Base-by-base conservation (phyloP, 2,797 vertebrate genomes). In the Chelon auratus region DNA sequence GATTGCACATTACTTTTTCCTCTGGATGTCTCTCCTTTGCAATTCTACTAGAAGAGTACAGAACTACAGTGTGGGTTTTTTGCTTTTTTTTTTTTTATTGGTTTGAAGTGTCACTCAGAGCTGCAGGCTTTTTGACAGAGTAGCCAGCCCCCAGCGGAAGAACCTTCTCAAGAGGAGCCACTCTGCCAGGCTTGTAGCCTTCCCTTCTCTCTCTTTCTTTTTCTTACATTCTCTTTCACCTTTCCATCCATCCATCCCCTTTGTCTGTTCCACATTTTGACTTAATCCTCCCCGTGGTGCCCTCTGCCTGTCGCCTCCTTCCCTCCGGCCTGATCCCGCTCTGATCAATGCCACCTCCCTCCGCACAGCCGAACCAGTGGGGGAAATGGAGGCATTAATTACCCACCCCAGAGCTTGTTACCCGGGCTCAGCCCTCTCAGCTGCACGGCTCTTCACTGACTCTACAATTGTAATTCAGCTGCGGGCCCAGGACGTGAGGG, bases 321-420 rank as follows among this genome's bases (percentile, higher is more conserved):
- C 73, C 82, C 84, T 72, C 47, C 0, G 66, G 87, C 77, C 85
- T 75, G 59, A 75, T 88, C 83, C 64, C 3, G 10, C 83, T 83
- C 82, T 68, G 80, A 92, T 92, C 89, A 82, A 86, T 87, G 80
- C 86, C 71, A 51, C 62, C 60, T 63, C 66, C 77, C 56, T 66
- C 62, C 54, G 1, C 52, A 22, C 7, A 47, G 58, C 50, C 45
- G 20, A 72, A 76, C 45, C 67, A 63, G 40, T 3, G 37, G 77
- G 83, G 81, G 78, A 74, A 82, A 80, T 77, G 75, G 80, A 79
- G 76, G 87, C 90, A 85, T 92, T 95, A 93, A 95, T 94, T 93
- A 94, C 86, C 84, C 85, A 81, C 81, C 86, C 86, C 84, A 75
- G 77, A 83, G 90, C 91, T 91, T 57, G 78, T 92, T 92, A 90